phyloP scores from a whole-genome alignment of 1,140 invertebrate species.

The Brachionus sp. region DNA sequence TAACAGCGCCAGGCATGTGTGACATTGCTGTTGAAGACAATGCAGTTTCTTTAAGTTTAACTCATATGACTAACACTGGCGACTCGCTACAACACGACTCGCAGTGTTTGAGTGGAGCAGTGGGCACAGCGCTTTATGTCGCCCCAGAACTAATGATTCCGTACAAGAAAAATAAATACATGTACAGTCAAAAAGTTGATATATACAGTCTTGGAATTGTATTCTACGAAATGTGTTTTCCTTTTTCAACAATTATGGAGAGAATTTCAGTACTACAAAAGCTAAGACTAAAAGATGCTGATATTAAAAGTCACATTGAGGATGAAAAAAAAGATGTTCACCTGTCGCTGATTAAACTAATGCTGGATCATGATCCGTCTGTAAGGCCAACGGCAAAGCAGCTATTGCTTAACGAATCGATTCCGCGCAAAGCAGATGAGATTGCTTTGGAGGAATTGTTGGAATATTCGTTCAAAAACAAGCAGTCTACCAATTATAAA shows the following conservation, averaged over 20 bases:
- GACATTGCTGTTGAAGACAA: slow-evolving; percentile 1
- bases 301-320: background rate
- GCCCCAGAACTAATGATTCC: slow-evolving; percentile 35
- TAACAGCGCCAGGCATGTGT: background rate
- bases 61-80: background rate
- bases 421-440: slow-evolving; percentile 35
- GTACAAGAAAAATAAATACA: background rate
- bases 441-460: slow-evolving; percentile 35
- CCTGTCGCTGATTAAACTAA: background rate
- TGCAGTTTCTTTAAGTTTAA: background rate
- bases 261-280: slow-evolving; percentile 62
- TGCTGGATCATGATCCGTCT: slow-evolving; percentile 36
- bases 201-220: slow-evolving; percentile 92
- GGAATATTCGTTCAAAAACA: slow-evolving; percentile 38
- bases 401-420: background rate
- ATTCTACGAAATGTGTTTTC: slow-evolving; percentile 81
- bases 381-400: slow-evolving; percentile 4
- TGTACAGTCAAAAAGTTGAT: slow-evolving; percentile 78
- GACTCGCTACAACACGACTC: slow-evolving; percentile 21
- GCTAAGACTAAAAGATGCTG: background rate
- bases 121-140: slow-evolving; percentile 45
- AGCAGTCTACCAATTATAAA: slow-evolving; percentile 36
- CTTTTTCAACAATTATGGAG: slow-evolving; percentile 86
- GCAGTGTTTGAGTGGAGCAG: background rate
- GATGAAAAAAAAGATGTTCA: background rate